Evolutionary conservation across 1,140 invertebrate species (phyloP), one percentile per base, ranked within the genome.

Genomic region (Heliconius hermathena): DNA sequence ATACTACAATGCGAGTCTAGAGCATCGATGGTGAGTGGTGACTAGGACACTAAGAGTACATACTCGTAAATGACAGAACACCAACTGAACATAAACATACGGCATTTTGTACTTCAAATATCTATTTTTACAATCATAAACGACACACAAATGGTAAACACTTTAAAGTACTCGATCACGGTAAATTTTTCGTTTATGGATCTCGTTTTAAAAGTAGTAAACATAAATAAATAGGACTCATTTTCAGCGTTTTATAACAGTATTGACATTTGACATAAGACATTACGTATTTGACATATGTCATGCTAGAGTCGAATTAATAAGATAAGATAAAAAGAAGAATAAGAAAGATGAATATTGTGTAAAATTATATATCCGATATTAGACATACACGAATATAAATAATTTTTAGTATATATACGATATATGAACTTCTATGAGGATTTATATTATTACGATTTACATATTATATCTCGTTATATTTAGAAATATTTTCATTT

Each of bases 1-100:
- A 88, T 87, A 91, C 88, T 89, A 88, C 86, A 89, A 83, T 90
- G 86, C 81, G 85, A 85, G 77, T 77, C 73, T 70, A 70, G 76
- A 71, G 57, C 57, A 78, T 75, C 77, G 79, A 81, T 82, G 66
- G 81, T 81, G 41, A 66, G 80, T 82, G 66, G 81, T 81, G 52
- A 66, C 76, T 76, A 89, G 82, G 77, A 79, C 78, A 83, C 82
- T 74, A 76, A 83, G 76, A 72, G 33, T 72, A 41, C n/a, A 41
- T 72, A 46, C 41, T 46, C 41, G 41, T 16, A 66, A 66, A 66
- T 66, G 71, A 72, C 71, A 72, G 71, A 38, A 38, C 71, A 72
- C 33, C 29, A 72, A 72, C 36, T 78, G 80, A 77, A 77, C 49
- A 85, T 86, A 86, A 85, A 87, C 84, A 87, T 83, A 81, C 46